These are phyloP conservation scores for Helicolenus hilgendorfi DNA, from an alignment of 2,797 vertebrate genomes.

Conservation along the genomic window DNA sequence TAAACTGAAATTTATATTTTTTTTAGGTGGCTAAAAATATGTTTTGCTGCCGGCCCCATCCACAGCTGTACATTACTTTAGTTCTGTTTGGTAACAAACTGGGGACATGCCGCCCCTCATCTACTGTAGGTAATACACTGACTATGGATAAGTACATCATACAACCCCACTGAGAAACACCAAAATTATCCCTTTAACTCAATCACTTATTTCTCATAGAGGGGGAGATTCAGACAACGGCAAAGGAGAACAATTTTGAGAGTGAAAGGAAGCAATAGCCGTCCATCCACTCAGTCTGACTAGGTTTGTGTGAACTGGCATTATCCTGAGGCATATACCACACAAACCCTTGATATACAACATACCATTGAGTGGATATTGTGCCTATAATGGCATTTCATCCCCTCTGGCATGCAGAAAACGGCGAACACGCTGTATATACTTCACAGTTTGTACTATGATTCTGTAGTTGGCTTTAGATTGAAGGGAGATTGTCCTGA, in stretches of 20 bases:
- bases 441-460: conserved; percentile 5
- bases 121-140: too few species aligned
- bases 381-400: conserved; percentile 1
- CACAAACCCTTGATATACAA: conserved; percentile 13
- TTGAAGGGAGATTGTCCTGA: conserved; percentile 15
- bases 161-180: too few species aligned
- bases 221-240: neutral
- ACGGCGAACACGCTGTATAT: neutral
- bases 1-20: too few species aligned
- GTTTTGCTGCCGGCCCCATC: too few species aligned
- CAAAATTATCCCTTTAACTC: neutral
- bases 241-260: neutral
- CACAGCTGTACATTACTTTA: too few species aligned
- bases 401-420: neutral
- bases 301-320: neutral
- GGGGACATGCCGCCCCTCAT: too few species aligned
- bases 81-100: too few species aligned
- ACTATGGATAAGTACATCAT: too few species aligned
- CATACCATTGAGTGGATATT: conserved; percentile 6
- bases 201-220: neutral
- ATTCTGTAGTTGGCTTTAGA: conserved; percentile 17
- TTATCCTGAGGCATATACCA: conserved; percentile 16
- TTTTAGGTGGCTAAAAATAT: too few species aligned
- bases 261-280: conserved; percentile 10
- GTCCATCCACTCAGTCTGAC: neutral